A percentile compares a stretch with the other conserved stretches of the same genome.
phyloP scores from a whole-genome alignment of 2,797 vertebrate species.

The Kryptopterus vitreolus region DNA sequence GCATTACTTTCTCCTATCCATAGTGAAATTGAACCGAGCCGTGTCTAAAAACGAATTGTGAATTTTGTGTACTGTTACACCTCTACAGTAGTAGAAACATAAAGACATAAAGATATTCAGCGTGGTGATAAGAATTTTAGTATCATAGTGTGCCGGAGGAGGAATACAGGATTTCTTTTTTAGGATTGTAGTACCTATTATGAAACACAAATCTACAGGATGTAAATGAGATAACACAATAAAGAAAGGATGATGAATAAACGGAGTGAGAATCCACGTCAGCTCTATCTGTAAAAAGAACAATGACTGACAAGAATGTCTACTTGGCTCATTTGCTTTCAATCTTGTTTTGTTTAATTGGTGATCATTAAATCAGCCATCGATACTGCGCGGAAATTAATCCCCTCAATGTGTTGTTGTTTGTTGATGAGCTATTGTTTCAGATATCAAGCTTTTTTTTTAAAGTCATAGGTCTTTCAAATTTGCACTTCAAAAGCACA shows the following conservation, averaged over 20 bases:
- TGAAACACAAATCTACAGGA: background rate
- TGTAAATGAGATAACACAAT: background rate
- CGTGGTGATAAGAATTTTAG: background rate
- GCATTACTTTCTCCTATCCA: too few species aligned
- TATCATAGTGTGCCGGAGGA: background rate
- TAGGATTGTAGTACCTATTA: background rate
- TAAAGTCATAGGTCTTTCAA: background rate
- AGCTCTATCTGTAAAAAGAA: background rate
- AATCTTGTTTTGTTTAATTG: conserved; percentile 8
- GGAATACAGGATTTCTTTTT: background rate
- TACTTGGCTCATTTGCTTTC: background rate
- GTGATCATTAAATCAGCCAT: background rate
- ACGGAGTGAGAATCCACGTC: background rate
- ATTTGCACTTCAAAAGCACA: conserved; percentile 9
- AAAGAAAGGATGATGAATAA: background rate
- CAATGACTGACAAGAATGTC: background rate
- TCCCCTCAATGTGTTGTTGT: background rate
- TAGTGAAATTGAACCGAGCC: too few species aligned
- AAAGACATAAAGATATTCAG: background rate
- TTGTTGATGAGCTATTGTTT: conserved; percentile 11
- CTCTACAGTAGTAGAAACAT: background rate
- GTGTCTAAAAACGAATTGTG: too few species aligned
- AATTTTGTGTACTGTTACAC: too few species aligned
- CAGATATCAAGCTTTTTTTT: background rate
- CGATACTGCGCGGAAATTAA: background rate